Base-by-base conservation (phyloP, 2,797 vertebrate species). In the Myoxocephalus aenaeus region DNA sequence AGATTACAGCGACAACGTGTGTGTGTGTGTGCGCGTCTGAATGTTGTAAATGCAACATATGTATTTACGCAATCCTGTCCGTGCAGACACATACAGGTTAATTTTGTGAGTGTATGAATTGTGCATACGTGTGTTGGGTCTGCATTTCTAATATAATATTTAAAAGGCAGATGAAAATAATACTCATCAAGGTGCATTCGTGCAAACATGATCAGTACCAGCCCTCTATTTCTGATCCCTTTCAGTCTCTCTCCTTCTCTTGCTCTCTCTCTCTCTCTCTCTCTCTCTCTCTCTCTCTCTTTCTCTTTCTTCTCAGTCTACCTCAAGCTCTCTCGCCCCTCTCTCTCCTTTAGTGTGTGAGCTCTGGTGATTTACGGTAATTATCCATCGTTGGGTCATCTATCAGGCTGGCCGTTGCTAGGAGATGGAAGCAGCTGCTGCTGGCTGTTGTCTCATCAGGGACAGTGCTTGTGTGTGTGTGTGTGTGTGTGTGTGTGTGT, bases 311-410 rank as follows among this genome's bases (percentile, higher is more conserved):
- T 75, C 51, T 63, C 82, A 68, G 64, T 80, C 82, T 84, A 76
- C 74, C 79, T 73, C 70, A 54, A 77, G 74, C 88, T 90, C 88
- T 81, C 88, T 91, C 54, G 13, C 73, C 74, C 78, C 81, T 85
- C 85, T 85, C 89, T 82, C 83, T 86, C 85, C 81, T 87, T 84
- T 91, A 94, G 95, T 95, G 92, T 97, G 95, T 96, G 96, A 97
- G 97, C 95, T 94, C 90, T 95, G 94, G 95, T 98, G 97, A 98
- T 98, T 98, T 97, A 98, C 97, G 95, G 96, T 96, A 96, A 97
- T 97, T 97, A 98, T 97, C 96, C 96, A 97, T 97, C 97, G 96
- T 97, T 96, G 95, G 97, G 97, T 97, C 97, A 98, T 97, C 96
- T 96, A 96, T 97, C 97, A 98, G 96, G 87, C 95, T 96, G 95